These are phyloP conservation scores for Triops cancriformis DNA, from an alignment of 1,140 invertebrate species.

Conservation along the genomic window DNA sequence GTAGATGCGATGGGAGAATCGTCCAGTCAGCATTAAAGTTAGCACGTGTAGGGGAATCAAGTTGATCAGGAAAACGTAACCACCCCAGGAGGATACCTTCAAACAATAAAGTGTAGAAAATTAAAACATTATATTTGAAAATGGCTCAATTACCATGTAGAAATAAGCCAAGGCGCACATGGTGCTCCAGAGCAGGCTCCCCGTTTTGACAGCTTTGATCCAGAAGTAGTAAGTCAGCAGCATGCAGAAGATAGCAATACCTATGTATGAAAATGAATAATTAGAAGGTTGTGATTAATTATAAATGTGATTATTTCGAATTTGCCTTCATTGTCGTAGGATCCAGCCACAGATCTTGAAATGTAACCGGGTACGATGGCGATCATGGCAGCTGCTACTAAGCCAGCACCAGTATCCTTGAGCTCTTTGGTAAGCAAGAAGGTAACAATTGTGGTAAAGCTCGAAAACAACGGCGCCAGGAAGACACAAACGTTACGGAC, in stretches of 20 bases:
- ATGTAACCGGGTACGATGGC: slow-evolving; percentile 97
- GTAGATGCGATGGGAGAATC: slow-evolving; percentile 90
- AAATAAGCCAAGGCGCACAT: slow-evolving; percentile 90
- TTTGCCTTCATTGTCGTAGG: slow-evolving; percentile 92
- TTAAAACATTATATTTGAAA: slow-evolving; percentile 17
- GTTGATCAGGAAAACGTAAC: slow-evolving; percentile 97
- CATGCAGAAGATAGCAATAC: slow-evolving; percentile 97
- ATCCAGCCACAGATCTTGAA: slow-evolving; percentile 91
- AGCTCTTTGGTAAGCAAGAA: slow-evolving; percentile 93
- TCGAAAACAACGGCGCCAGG: slow-evolving; percentile 92
- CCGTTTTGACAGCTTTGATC: slow-evolving; percentile 96
- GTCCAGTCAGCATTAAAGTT: slow-evolving; percentile 82
- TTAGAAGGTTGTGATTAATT: not conserved
- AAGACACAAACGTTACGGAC: slow-evolving; percentile 97
- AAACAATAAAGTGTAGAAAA: slow-evolving; percentile 31
- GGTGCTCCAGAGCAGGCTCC: slow-evolving; percentile 83
- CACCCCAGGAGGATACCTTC: slow-evolving; percentile 93
- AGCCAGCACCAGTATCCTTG: slow-evolving; percentile 82
- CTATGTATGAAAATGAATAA: slow-evolving; percentile 31
- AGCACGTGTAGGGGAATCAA: slow-evolving; percentile 93
- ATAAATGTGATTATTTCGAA: not conserved
- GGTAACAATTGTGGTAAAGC: slow-evolving; percentile 89
- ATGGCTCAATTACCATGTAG: slow-evolving; percentile 72
- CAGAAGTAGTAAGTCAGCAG: slow-evolving; percentile 93
- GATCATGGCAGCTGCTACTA: slow-evolving; percentile 90